Conservation (phyloP, 2,797 vertebrate genomes). For the Hoplostethus mediterraneus region DNA sequence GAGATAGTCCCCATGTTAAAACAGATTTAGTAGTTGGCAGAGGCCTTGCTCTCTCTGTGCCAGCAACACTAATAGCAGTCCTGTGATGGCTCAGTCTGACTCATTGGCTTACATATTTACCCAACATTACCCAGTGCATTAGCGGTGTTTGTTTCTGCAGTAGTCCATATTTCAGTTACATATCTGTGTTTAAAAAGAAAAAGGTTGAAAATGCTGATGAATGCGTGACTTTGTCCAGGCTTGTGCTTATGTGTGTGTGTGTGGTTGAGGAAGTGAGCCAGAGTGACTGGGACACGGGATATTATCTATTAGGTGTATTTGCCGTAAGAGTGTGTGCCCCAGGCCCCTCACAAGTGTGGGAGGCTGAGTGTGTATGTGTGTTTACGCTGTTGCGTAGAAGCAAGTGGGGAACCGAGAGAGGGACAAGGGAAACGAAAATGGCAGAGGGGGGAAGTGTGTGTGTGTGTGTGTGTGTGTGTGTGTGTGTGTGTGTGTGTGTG, state of each 20-base stretch:
- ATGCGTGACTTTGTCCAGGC: conserved; percentile 54
- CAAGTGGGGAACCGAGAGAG: conserved; percentile 60
- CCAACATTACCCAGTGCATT: conserved; percentile 41
- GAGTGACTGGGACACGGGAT: conserved; percentile 71
- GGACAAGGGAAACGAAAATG: conserved; percentile 68
- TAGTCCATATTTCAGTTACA: conserved; percentile 20
- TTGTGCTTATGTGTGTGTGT: conserved; percentile 47
- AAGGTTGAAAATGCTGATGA: conserved; percentile 36
- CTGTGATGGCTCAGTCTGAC: conserved; percentile 76
- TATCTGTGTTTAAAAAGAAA: conserved; percentile 35
- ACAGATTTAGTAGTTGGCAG: conserved; percentile 71
- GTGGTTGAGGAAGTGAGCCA: conserved; percentile 58
- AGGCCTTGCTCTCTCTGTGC: conserved; percentile 42
- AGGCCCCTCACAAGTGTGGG: conserved; percentile 60
- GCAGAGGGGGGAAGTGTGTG: conserved; percentile 45
- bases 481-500: not conserved
- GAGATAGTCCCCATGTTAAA: conserved; percentile 59
- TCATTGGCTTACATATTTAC: conserved; percentile 75
- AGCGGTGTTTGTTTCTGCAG: conserved; percentile 56
- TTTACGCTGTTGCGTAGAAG: conserved; percentile 70
- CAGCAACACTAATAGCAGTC: conserved; percentile 72
- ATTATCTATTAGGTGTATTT: conserved; percentile 78
- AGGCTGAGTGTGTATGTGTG: conserved; percentile 53
- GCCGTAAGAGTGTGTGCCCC: conserved; percentile 69
- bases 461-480: not conserved